Percentiles rank a stretch among this genome's conserved stretches.
phyloP scores from a whole-genome alignment of 2,888 invertebrate genomes.

The Andrena dorsata region DNA sequence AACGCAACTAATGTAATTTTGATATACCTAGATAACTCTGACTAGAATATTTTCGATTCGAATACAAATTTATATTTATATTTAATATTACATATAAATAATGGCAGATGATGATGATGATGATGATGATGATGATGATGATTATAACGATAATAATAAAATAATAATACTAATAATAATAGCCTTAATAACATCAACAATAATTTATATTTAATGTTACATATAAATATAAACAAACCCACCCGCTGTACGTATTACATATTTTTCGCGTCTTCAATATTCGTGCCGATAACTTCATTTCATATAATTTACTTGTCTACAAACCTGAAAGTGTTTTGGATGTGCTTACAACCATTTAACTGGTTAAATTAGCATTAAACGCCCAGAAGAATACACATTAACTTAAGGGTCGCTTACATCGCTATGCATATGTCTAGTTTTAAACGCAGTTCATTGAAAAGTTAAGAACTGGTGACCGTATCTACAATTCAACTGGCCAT shows the following conservation, averaged over 20 bases:
- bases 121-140: no score
- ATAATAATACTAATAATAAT: neutral
- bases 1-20: neutral
- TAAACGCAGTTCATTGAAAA: neutral
- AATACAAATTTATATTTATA: conserved; percentile 9
- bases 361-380: no score
- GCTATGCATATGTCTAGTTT: neutral
- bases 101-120: neutral
- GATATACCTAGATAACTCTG: neutral
- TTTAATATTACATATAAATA: neutral
- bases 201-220: conserved; percentile 3
- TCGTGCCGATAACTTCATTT: neutral
- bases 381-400: no score
- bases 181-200: conserved; percentile 5
- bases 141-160: no score
- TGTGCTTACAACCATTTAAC: neutral
- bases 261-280: neutral
- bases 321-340: neutral
- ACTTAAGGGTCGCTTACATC: no score
- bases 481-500: no score
- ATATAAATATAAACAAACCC: conserved; percentile 1
- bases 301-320: neutral
- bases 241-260: neutral
- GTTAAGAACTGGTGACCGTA: neutral
- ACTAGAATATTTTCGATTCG: conserved; percentile 6